These are phyloP conservation scores for Syncerus caffer DNA, from an alignment of 2,797 vertebrate genomes.

Conservation along the genomic window DNA sequence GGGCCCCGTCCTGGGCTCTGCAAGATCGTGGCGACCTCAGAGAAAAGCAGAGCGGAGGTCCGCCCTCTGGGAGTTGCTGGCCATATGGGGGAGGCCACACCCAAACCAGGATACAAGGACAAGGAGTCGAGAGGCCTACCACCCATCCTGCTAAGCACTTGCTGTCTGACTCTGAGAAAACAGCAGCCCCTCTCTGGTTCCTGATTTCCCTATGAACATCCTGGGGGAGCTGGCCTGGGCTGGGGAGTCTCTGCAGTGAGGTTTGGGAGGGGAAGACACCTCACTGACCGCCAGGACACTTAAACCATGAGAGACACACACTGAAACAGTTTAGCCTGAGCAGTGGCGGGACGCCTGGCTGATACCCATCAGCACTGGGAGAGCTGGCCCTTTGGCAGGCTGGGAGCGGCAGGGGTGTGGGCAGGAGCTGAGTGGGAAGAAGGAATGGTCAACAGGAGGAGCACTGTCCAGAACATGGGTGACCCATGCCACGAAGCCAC, in stretches of 20 bases:
- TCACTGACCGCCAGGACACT: neutral
- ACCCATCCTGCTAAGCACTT: neutral
- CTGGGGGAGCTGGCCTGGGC: neutral
- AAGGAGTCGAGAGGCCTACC: neutral
- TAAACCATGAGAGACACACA: neutral
- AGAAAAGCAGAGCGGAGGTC: neutral
- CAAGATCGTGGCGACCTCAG: neutral
- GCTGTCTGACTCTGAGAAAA: neutral
- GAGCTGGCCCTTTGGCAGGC: neutral
- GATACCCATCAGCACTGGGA: neutral
- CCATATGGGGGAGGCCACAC: neutral
- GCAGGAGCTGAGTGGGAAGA: neutral
- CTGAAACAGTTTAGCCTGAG: neutral
- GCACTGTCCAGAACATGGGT: neutral
- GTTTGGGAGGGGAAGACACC: neutral
- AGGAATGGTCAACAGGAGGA: neutral
- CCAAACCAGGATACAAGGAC: neutral
- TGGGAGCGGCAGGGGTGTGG: neutral
- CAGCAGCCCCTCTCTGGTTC: neutral
- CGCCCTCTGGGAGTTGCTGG: neutral
- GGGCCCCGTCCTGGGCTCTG: neutral
- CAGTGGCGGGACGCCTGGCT: neutral
- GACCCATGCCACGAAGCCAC: neutral
- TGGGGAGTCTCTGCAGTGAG: neutral
- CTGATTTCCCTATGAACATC: neutral